phyloP scores from a whole-genome alignment of 2,113 vertebrate species.

The Galemys pyrenaicus region DNA sequence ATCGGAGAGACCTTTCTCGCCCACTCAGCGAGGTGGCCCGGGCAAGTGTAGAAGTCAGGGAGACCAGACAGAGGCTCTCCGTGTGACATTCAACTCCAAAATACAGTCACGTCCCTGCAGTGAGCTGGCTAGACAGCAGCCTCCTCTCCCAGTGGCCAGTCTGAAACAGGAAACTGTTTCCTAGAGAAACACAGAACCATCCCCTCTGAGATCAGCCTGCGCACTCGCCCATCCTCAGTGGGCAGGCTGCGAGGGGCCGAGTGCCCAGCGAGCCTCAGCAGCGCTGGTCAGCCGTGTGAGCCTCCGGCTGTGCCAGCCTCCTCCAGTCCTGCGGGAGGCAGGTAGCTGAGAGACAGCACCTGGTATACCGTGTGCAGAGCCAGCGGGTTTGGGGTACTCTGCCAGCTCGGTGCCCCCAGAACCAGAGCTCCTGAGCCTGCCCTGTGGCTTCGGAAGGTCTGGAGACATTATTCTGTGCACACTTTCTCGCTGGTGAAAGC shows the following conservation, averaged over 20 bases:
- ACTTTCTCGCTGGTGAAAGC: not conserved
- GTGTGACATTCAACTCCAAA: slow-evolving; percentile 19
- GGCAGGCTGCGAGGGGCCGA: not conserved
- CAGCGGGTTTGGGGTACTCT: not conserved
- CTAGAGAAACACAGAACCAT: slow-evolving; percentile 57
- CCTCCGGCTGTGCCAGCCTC: not conserved
- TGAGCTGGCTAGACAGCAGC: slow-evolving; percentile 41
- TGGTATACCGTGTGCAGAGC: not conserved
- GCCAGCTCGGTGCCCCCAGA: not conserved
- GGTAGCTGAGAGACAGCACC: not conserved
- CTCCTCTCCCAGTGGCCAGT: slow-evolving; percentile 37
- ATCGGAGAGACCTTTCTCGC: rapidly evolving
- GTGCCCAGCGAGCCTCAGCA: not conserved
- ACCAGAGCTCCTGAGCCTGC: not conserved
- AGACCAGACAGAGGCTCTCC: not conserved
- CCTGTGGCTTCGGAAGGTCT: not conserved
- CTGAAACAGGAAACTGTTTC: slow-evolving; percentile 63
- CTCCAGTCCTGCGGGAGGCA: not conserved
- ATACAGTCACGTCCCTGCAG: not conserved
- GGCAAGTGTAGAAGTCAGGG: not conserved
- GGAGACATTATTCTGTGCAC: not conserved
- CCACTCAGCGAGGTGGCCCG: not conserved
- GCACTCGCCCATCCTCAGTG: not conserved
- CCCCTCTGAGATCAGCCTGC: not conserved
- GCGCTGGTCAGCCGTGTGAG: rapidly evolving